phyloP scores from a whole-genome alignment of 30 jellyfish, hydroid and myxozoan species.

The Sanderia malayensis region DNA sequence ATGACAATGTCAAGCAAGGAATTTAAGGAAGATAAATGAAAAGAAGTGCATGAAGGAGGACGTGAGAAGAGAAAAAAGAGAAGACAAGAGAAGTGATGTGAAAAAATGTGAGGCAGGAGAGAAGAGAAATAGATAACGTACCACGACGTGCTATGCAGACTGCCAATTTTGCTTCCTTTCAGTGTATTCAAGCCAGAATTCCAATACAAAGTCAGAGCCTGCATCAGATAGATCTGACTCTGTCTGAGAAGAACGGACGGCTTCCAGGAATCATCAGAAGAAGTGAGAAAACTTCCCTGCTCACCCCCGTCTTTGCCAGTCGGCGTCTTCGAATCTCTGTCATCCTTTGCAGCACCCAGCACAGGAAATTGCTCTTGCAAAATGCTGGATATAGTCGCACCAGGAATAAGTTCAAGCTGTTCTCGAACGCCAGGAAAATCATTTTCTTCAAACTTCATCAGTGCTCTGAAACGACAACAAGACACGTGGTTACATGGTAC shows the following conservation, averaged over 20 bases:
- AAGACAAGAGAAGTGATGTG: too few relatives aligned
- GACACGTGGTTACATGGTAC: too few relatives aligned
- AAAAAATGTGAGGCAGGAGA: neutral
- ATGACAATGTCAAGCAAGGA: too few relatives aligned
- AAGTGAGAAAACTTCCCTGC: neutral
- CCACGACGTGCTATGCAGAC: constrained; percentile 98
- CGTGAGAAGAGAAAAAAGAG: too few relatives aligned
- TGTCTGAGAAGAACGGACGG: constrained; percentile 74
- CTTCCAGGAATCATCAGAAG: constrained; percentile 55
- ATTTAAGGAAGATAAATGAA: too few relatives aligned
- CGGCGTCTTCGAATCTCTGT: constrained; percentile 43
- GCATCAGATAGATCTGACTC: constrained; percentile 80
- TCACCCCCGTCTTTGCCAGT: constrained; percentile 40
- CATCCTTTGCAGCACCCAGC: constrained; percentile 89
- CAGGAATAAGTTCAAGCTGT: constrained; percentile 87
- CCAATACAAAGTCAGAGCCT: constrained; percentile 96
- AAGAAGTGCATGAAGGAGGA: too few relatives aligned
- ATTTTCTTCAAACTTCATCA: constrained; percentile 94
- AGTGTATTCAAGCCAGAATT: constrained; percentile 93
- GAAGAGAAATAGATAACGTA: constrained; percentile 21
- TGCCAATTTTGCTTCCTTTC: constrained; percentile 93
- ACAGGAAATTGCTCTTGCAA: constrained; percentile 98
- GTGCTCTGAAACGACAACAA: constrained; percentile 73
- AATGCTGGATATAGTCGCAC: constrained; percentile 79
- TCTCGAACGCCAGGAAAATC: constrained; percentile 95